Conservation (phyloP, 2,888 invertebrate species). For the Orgyia antiqua region DNA sequence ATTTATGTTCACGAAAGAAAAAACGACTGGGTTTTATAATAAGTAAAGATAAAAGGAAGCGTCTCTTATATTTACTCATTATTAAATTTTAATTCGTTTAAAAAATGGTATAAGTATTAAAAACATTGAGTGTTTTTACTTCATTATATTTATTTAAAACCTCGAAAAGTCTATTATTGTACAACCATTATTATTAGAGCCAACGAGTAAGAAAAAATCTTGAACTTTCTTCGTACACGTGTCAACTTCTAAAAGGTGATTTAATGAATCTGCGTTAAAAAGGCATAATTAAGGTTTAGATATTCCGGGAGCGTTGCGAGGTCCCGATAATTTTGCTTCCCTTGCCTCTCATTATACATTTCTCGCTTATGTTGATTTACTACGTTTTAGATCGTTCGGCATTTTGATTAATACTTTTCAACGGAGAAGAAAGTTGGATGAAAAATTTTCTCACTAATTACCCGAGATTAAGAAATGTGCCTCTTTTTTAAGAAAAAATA, state of each 20-base stretch:
- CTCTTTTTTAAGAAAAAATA: constrained; percentile 20
- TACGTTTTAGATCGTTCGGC: constrained; percentile 33
- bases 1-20: no score
- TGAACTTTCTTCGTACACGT: constrained; percentile 24
- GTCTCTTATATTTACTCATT: no score
- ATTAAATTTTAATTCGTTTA: no score
- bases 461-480: constrained; percentile 32
- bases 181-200: constrained; percentile 10
- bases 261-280: constrained; percentile 41
- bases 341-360: constrained; percentile 46
- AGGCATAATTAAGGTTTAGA: constrained; percentile 41
- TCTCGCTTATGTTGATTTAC: constrained; percentile 36
- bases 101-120: no score
- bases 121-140: no score
- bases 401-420: constrained; percentile 43
- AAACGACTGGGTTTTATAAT: no score
- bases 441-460: constrained; percentile 31
- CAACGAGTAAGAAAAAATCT: constrained; percentile 9
- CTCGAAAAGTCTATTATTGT: constrained; percentile 7
- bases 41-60: no score
- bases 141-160: constrained; percentile 8
- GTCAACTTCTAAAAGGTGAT: constrained; percentile 40
- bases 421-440: constrained; percentile 27
- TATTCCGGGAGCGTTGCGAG: constrained; percentile 27
- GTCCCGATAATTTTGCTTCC: constrained; percentile 35